Conservation (phyloP, 2,113 vertebrate species). For the Cyphomyrus plagiostoma region DNA sequence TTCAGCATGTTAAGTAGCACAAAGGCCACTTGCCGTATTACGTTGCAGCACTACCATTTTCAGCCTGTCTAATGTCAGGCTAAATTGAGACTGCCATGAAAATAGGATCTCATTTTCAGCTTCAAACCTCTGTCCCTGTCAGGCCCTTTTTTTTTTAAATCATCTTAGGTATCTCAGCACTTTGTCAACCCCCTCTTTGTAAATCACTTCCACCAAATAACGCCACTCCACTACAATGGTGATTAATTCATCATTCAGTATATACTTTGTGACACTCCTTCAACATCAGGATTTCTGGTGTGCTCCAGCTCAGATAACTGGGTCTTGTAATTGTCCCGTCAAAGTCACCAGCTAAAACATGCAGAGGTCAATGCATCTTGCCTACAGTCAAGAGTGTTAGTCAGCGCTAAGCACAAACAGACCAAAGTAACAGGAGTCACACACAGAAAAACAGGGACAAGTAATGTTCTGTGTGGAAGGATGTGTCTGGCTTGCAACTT, state of each 20-base stretch:
- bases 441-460: not conserved
- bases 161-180: not conserved
- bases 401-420: not conserved
- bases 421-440: not conserved
- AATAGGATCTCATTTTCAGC: not conserved
- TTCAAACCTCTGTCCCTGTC: not conserved
- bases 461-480: not conserved
- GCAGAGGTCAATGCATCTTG: not conserved
- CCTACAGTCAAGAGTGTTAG: not conserved
- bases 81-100: not conserved
- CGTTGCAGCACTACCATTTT: constrained; percentile 9
- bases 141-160: not conserved
- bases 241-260: not conserved
- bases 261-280: not conserved
- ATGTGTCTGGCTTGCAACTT: not conserved
- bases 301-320: not conserved
- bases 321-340: not conserved
- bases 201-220: not conserved
- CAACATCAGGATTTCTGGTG: not conserved
- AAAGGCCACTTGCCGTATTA: constrained; percentile 30
- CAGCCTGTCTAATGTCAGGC: constrained; percentile 8
- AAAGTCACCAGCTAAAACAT: not conserved
- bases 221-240: not conserved
- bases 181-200: not conserved
- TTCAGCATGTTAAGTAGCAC: not conserved